Percentiles rank a stretch among this genome's conserved stretches.
Evolutionary conservation across 2,113 vertebrate species (phyloP).

Genomic region (Bothrops jararaca): DNA sequence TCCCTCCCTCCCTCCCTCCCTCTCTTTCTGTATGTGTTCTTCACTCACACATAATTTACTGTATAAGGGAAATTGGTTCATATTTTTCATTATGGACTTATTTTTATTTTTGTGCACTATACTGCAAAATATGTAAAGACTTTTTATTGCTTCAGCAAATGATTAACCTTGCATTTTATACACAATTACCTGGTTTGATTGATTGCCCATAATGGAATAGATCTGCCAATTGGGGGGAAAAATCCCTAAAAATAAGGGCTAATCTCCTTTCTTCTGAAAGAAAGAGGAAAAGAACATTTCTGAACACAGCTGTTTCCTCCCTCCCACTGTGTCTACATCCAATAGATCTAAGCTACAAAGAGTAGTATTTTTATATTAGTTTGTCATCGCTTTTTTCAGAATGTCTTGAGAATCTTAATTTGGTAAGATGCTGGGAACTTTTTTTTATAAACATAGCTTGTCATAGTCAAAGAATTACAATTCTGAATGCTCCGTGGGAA

Average conservation of each 20-base stretch:
- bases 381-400: neutral
- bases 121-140: slow-evolving; percentile 1
- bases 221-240: neutral
- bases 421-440: neutral
- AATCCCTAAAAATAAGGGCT: slow-evolving; percentile 13
- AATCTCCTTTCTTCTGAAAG: slow-evolving; percentile 31
- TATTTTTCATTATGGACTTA: slow-evolving; percentile 32
- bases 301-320: slow-evolving; percentile 34
- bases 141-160: slow-evolving; percentile 44
- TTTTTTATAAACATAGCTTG: neutral
- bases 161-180: slow-evolving; percentile 33
- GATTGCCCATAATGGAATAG: neutral
- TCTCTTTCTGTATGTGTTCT: neutral
- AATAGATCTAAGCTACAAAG: neutral
- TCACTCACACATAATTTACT: neutral
- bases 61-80: slow-evolving; percentile 20
- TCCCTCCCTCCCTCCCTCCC: too few relatives aligned
- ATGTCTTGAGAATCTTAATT: neutral
- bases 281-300: slow-evolving; percentile 56
- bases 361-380: neutral
- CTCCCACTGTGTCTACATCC: neutral
- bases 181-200: slow-evolving; percentile 25
- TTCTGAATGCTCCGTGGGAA: neutral
- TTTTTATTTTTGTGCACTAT: slow-evolving; percentile 39
- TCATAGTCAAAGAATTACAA: neutral